phyloP scores from a whole-genome alignment of 2,888 invertebrate species.

The Limnephilus auricula region DNA sequence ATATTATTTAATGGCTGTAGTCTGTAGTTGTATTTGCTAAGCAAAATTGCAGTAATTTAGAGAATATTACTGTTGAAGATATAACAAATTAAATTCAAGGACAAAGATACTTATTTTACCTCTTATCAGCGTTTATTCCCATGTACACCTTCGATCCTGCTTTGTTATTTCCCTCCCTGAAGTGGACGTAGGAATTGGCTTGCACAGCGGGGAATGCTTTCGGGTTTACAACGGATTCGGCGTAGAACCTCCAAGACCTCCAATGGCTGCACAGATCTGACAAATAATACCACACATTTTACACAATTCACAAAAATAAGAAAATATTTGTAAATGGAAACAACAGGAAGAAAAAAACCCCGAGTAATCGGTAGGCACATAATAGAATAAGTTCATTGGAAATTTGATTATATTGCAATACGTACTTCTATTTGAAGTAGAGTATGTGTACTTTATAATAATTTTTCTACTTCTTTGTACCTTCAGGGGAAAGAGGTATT shows the following conservation, averaged over 20 bases:
- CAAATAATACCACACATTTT: constrained; percentile 62
- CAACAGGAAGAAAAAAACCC: too few relatives aligned
- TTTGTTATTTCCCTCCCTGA: constrained; percentile 73
- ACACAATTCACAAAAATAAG: background rate
- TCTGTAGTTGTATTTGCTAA: background rate
- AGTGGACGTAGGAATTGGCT: constrained; percentile 77
- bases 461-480: constrained; percentile 67
- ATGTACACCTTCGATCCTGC: constrained; percentile 69
- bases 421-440: too few relatives aligned
- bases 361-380: too few relatives aligned
- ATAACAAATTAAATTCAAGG: background rate
- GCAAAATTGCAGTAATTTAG: background rate
- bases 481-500: constrained; percentile 76
- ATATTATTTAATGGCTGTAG: background rate
- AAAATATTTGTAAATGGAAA: background rate
- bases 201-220: constrained; percentile 78
- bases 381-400: too few relatives aligned
- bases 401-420: too few relatives aligned
- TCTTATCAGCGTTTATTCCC: constrained; percentile 71
- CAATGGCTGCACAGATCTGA: constrained; percentile 80
- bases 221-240: constrained; percentile 77
- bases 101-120: constrained; percentile 68
- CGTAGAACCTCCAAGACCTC: constrained; percentile 81
- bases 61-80: background rate
- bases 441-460: background rate